Conservation (phyloP, 2,113 vertebrate species). For the Gobiocypris rarus region DNA sequence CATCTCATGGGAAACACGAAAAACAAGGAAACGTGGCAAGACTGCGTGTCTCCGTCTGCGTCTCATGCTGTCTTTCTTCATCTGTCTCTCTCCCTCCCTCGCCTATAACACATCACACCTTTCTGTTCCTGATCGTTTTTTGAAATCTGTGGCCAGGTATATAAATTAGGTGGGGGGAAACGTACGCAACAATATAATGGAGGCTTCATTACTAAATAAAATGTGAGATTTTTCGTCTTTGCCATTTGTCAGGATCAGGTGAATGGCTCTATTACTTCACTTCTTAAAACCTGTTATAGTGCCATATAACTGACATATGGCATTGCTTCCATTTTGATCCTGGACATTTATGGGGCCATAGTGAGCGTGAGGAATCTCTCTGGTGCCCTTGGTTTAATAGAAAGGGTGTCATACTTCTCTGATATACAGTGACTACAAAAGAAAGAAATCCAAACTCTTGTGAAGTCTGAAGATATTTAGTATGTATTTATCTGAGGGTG, state of each 20-base stretch:
- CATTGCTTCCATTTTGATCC: constrained; percentile 77
- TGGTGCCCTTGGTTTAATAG: constrained; percentile 82
- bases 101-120: neutral
- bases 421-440: constrained; percentile 73
- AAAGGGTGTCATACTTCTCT: constrained; percentile 76
- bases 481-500: constrained; percentile 26
- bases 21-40: constrained; percentile 43
- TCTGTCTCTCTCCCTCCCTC: constrained; percentile 29
- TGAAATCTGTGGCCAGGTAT: constrained; percentile 19
- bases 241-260: constrained; percentile 73
- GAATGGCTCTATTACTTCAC: constrained; percentile 80
- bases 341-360: constrained; percentile 78
- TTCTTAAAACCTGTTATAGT: constrained; percentile 81
- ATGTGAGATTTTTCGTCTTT: constrained; percentile 45
- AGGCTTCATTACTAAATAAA: constrained; percentile 52
- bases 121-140: constrained; percentile 22
- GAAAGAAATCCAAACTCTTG: constrained; percentile 66
- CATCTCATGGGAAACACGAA: constrained; percentile 45
- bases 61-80: constrained; percentile 14
- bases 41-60: neutral
- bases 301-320: constrained; percentile 82
- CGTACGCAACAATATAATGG: constrained; percentile 43
- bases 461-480: constrained; percentile 30
- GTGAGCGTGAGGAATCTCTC: constrained; percentile 79
- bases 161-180: constrained; percentile 38